These are phyloP conservation scores for Siniperca scherzeri DNA, from an alignment of 2,797 vertebrate genomes.

Conservation along the genomic window DNA sequence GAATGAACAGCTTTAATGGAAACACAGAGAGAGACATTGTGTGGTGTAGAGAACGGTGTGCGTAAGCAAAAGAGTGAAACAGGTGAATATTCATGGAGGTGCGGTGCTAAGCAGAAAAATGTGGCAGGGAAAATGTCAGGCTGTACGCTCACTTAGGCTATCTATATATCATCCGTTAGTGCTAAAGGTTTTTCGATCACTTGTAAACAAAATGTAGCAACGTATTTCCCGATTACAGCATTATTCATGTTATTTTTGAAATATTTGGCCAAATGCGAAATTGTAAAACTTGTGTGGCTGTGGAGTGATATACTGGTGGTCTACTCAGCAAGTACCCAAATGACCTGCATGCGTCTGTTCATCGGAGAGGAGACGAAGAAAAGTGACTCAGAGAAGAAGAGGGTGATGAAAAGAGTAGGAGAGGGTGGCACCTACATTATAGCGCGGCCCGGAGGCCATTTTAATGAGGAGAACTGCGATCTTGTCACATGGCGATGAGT, in stretches of 20 bases:
- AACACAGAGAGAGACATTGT: conserved; percentile 3
- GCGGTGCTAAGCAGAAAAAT: conserved; percentile 46
- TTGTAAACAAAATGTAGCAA: background rate
- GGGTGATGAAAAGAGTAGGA: background rate
- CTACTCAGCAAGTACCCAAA: background rate
- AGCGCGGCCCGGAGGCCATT: conserved; percentile 8
- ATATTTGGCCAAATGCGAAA: background rate
- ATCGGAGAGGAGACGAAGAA: background rate
- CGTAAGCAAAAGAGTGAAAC: conserved; percentile 40
- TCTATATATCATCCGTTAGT: background rate
- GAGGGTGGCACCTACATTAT: conserved; percentile 5
- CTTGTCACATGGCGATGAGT: conserved; percentile 5
- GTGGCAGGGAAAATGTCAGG: background rate
- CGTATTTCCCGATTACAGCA: background rate
- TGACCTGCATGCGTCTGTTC: background rate
- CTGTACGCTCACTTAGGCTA: background rate
- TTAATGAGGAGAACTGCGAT: conserved; percentile 30
- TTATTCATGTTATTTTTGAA: background rate
- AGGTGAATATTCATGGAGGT: conserved; percentile 18
- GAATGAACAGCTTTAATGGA: conserved; percentile 28
- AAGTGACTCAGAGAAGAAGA: background rate
- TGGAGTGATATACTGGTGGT: too few species aligned
- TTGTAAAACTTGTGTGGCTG: background rate
- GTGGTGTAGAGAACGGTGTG: conserved; percentile 16
- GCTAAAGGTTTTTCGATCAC: background rate